Percentiles rank a stretch among this genome's conserved stretches.
These are phyloP conservation scores for Dicrurus megarhynchus DNA, from an alignment of 2,113 vertebrate genomes.

Conservation along the genomic window DNA sequence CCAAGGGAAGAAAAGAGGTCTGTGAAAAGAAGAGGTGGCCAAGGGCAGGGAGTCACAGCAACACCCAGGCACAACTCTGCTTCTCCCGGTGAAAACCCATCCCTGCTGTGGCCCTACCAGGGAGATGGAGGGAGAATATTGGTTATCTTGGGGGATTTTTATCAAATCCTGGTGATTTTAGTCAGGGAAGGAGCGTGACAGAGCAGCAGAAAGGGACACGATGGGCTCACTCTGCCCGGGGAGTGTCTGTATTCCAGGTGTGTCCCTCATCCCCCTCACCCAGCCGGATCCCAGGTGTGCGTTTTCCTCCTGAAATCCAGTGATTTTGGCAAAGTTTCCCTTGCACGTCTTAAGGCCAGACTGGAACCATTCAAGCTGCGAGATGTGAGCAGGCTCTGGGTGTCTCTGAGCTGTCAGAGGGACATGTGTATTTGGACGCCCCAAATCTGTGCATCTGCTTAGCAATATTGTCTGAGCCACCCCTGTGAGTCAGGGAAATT, in stretches of 20 bases:
- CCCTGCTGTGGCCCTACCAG: fast-evolving
- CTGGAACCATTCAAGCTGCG: neutral
- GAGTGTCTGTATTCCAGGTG: too few relatives aligned
- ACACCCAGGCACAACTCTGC: neutral
- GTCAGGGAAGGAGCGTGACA: neutral
- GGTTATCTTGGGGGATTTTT: neutral
- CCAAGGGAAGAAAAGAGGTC: too few relatives aligned
- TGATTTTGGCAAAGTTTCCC: neutral
- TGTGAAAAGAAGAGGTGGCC: neutral
- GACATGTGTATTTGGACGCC: neutral
- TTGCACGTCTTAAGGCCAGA: fast-evolving
- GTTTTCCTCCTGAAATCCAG: fast-evolving
- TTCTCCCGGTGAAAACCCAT: neutral
- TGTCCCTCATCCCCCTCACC: neutral
- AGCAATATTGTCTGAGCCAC: neutral
- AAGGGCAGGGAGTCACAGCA: neutral
- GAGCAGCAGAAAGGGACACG: fast-evolving
- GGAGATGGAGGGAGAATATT: neutral
- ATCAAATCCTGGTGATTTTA: neutral
- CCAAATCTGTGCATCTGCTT: neutral
- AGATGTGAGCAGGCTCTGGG: neutral
- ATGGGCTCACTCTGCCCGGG: neutral
- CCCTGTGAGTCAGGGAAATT: slow-evolving; percentile 1
- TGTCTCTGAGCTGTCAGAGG: neutral
- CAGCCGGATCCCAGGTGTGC: neutral